Base-by-base conservation (phyloP, 2,113 vertebrate genomes). In the Lycaon pictus region DNA sequence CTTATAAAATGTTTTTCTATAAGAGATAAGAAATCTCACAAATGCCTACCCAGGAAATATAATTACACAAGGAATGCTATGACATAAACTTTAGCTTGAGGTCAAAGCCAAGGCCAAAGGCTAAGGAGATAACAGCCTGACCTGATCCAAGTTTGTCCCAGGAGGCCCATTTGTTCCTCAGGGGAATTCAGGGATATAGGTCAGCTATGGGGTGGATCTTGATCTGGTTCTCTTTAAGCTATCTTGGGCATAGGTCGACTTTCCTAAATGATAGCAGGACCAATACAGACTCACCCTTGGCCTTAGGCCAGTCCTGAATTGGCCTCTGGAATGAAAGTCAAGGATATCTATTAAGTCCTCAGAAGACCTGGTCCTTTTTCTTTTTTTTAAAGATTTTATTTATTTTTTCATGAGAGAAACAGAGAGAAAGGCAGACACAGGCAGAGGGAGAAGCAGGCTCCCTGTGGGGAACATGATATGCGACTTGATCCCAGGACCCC, bases 21-120 rank as follows among this genome's bases (percentile, higher is more conserved):
- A 92, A 67, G 35, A 97, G 51, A 60, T 74, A 63, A 55, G 60
- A 96, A 76, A 58, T 93, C 81, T 91, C 56, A 86, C 55, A 94
- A 87, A 55, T 93, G 25, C 48, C n/a, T 93, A 91, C 35, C 19
- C n/a, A 87, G 22, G 63, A 95, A 77, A 81, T 80, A 43, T 3
- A 94, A 77, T 81, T 90, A 92, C 19, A 77, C 11, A 3, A 76
- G 74, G 32, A 96, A 89, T 74, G 43, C 53, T 79, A 91, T 35
- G 79, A 32, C 13, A 51, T 58, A 74, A 88, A 90, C 80, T 85
- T 96, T 67, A 92, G 32, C 51, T 35, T 76, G 63, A 55, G 23
- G 48, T 77, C 53, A 88, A 94, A 93, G 29, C 58, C 93, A 55
- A 94, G 51, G 67, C 22, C n/a, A 82, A 48, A 94, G 51, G 51